Conservation (phyloP, 1,140 invertebrate species). For the Hylaeus volcanicus region DNA sequence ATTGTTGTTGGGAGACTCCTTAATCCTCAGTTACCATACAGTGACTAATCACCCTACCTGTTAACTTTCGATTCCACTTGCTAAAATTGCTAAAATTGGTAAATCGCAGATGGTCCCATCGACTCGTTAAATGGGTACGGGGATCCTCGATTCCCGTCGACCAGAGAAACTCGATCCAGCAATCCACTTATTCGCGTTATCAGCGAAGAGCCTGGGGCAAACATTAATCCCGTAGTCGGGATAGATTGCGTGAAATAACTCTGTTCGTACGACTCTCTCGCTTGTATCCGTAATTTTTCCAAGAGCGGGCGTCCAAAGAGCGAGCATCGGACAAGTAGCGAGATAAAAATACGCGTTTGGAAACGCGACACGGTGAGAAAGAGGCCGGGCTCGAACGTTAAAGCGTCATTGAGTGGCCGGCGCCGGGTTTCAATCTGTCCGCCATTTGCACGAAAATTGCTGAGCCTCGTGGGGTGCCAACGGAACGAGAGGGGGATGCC, state of each 20-base stretch:
- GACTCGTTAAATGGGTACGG: too few species aligned
- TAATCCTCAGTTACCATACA: too few species aligned
- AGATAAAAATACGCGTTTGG: not conserved
- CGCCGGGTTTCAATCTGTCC: slow-evolving; percentile 30
- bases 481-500: not conserved
- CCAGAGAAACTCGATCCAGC: not conserved
- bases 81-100: too few species aligned
- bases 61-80: too few species aligned
- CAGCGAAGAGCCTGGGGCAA: not conserved
- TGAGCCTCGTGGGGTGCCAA: not conserved
- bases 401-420: slow-evolving; percentile 12
- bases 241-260: not conserved
- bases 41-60: too few species aligned
- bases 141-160: not conserved
- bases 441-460: slow-evolving; percentile 34
- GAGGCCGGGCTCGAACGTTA: not conserved
- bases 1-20: too few species aligned
- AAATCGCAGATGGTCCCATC: not conserved
- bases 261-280: not conserved
- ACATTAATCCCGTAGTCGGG: not conserved
- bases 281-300: not conserved
- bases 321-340: too few species aligned
- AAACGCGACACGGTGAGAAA: not conserved
- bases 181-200: not conserved
- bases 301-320: not conserved